A percentile compares a stretch with the other conserved stretches of the same genome.
These are phyloP conservation scores for Furnarius figulus DNA, from an alignment of 2,113 vertebrate species.

Conservation along the genomic window DNA sequence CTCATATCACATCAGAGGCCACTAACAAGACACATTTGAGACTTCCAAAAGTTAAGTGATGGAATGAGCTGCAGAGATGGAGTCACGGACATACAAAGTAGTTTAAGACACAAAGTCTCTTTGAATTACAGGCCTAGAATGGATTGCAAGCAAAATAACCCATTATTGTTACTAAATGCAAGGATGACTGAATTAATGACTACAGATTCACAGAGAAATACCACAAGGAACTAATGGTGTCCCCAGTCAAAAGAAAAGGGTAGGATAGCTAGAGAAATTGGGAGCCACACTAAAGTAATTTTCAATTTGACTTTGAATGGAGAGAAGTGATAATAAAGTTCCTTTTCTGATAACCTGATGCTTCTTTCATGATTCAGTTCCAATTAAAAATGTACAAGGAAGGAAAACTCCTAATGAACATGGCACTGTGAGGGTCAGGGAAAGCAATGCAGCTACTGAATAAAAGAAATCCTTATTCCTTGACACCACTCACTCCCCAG, in stretches of 20 bases:
- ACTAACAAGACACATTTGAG: neutral
- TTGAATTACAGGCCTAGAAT: neutral
- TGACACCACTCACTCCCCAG: neutral
- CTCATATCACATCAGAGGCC: neutral
- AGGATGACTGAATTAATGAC: neutral
- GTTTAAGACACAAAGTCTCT: neutral
- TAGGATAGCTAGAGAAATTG: neutral
- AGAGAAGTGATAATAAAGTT: neutral
- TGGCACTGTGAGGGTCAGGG: neutral
- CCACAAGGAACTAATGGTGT: neutral
- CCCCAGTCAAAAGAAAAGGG: neutral
- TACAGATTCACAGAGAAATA: neutral
- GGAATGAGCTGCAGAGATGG: neutral
- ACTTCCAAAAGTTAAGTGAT: neutral
- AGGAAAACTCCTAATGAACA: neutral
- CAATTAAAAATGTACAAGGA: neutral
- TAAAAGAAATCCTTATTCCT: neutral
- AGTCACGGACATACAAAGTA: fast-evolving
- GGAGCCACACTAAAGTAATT: neutral
- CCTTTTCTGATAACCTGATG: neutral
- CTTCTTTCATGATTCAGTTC: neutral
- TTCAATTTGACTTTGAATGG: neutral
- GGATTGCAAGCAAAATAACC: neutral
- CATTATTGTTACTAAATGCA: neutral
- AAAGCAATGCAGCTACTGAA: neutral